A percentile compares a stretch with the other conserved stretches of the same genome.
phyloP scores from a whole-genome alignment of 2,797 vertebrate species.

The Cebuella pygmaea region DNA sequence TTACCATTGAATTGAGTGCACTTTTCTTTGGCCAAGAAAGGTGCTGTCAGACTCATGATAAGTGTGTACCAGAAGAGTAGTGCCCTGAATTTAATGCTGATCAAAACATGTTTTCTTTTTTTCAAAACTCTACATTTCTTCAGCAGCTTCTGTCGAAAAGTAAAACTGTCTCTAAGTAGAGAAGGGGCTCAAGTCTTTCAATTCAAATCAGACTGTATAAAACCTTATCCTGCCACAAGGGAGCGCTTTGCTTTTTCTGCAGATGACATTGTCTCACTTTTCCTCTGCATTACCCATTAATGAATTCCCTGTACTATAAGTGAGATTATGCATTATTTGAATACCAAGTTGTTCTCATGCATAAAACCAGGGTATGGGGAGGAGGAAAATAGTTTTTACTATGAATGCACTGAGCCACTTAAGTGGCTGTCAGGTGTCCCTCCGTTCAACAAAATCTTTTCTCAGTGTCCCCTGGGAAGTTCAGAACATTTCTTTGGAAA shows the following conservation, averaged over 20 bases:
- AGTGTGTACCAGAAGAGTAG: not conserved
- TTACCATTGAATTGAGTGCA: not conserved
- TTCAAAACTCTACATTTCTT: conserved; percentile 20
- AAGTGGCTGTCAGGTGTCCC: conserved; percentile 68
- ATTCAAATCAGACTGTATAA: conserved; percentile 46
- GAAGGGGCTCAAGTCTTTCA: conserved; percentile 20
- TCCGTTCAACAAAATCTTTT: conserved; percentile 72
- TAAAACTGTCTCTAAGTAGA: conserved; percentile 37
- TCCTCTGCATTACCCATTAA: conserved; percentile 55
- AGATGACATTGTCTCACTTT: conserved; percentile 26
- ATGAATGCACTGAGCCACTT: conserved; percentile 50
- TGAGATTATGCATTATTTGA: conserved; percentile 72
- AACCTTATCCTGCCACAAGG: conserved; percentile 58
- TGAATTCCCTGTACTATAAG: conserved; percentile 66
- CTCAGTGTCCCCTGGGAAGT: conserved; percentile 66
- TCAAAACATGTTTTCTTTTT: conserved; percentile 46
- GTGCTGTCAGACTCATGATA: not conserved
- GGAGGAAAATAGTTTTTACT: conserved; percentile 40
- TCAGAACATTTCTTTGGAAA: conserved; percentile 72
- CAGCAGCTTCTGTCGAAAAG: conserved; percentile 44
- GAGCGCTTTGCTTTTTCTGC: conserved; percentile 53
- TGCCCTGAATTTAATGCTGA: conserved; percentile 56
- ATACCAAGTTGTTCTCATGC: conserved; percentile 64
- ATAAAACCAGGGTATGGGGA: conserved; percentile 33
- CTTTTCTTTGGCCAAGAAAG: not conserved